Percentiles rank a stretch among this genome's conserved stretches.
phyloP scores from a whole-genome alignment of 1,140 invertebrate genomes.

The Penaeus indicus region DNA sequence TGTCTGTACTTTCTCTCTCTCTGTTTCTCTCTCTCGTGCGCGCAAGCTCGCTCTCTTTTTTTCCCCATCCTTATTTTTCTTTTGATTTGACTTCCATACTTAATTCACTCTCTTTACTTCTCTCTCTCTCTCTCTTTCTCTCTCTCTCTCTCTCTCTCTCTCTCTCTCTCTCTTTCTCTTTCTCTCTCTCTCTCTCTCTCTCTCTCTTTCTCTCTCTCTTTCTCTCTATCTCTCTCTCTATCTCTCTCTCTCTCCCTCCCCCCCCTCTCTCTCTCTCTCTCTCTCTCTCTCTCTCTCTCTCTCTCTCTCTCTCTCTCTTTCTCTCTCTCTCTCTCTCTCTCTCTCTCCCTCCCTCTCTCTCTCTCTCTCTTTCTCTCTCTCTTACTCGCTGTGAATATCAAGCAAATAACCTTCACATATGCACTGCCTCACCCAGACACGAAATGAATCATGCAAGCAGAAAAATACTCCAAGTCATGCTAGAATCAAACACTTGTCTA shows the following conservation, averaged over 20 bases:
- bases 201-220: not conserved
- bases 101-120: not conserved
- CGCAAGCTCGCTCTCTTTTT: not conserved
- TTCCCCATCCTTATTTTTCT: slow-evolving; percentile 6
- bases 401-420: no score
- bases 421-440: no score
- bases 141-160: not conserved
- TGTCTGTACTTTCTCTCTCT: slow-evolving; percentile 15
- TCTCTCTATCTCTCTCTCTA: not conserved
- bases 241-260: not conserved
- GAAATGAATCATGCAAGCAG: no score
- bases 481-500: no score
- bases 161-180: not conserved
- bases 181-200: not conserved
- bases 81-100: not conserved
- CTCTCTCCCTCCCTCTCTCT: no score
- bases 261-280: not conserved
- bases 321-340: not conserved
- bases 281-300: not conserved
- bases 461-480: no score
- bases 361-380: no score
- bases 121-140: not conserved
- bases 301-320: not conserved
- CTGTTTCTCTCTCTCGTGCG: slow-evolving; percentile 6
- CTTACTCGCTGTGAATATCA: no score